These are phyloP conservation scores for Augiades crinisus DNA, from an alignment of 2,888 invertebrate species.

Conservation along the genomic window DNA sequence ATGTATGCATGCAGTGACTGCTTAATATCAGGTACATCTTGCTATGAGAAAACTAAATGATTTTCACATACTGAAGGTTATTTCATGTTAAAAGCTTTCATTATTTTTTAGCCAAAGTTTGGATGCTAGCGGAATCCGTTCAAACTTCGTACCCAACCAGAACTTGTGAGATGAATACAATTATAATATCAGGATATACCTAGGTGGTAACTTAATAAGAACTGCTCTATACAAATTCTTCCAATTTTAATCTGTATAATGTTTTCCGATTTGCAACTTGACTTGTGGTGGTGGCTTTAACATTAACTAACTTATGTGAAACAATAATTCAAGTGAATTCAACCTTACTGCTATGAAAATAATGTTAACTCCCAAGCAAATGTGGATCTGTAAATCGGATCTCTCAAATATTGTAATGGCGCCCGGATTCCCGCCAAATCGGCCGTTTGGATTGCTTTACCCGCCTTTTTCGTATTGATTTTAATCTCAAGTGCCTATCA, in stretches of 20 bases:
- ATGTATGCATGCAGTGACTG: too few species aligned
- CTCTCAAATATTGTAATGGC: conserved; percentile 61
- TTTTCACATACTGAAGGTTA: too few species aligned
- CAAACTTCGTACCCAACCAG: too few species aligned
- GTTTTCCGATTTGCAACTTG: conserved; percentile 66
- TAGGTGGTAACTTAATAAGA: too few species aligned
- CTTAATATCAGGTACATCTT: too few species aligned
- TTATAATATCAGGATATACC: too few species aligned
- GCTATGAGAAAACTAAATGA: too few species aligned
- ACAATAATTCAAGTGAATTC: conserved; percentile 30
- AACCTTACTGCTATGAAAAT: conserved; percentile 16
- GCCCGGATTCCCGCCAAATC: conserved; percentile 56
- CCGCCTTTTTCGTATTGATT: conserved; percentile 44
- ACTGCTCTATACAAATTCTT: conserved; percentile 43
- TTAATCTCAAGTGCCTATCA: conserved; percentile 28
- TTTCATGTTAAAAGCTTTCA: too few species aligned
- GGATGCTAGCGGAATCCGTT: too few species aligned
- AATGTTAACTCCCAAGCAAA: conserved; percentile 23
- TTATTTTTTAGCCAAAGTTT: too few species aligned
- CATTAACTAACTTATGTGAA: conserved; percentile 36
- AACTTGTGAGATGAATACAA: too few species aligned
- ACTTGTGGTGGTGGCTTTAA: conserved; percentile 56
- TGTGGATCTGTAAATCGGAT: conserved; percentile 40
- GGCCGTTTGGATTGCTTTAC: conserved; percentile 58
- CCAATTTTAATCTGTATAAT: conserved; percentile 66